phyloP scores from a whole-genome alignment of 1,140 invertebrate species.

The Zaprionus africanus region DNA sequence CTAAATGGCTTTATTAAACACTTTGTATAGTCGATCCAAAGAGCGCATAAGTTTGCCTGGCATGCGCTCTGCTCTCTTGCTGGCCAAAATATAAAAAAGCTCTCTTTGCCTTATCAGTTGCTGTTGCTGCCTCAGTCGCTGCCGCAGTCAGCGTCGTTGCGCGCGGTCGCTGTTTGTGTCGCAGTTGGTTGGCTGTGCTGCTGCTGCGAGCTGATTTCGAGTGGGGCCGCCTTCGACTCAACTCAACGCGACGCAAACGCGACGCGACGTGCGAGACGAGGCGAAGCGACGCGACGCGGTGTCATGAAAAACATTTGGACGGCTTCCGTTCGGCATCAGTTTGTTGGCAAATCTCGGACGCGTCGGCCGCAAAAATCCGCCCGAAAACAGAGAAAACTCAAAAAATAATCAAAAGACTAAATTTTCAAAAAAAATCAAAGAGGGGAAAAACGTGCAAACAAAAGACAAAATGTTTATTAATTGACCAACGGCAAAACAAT shows the following conservation, averaged over 20 bases:
- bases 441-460: slow-evolving; percentile 29
- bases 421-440: background rate
- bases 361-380: slow-evolving; percentile 63
- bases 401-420: slow-evolving; percentile 1
- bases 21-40: slow-evolving; percentile 31
- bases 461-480: slow-evolving; percentile 38
- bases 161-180: slow-evolving; percentile 36
- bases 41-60: background rate
- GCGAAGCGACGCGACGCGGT: slow-evolving; percentile 21
- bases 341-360: slow-evolving; percentile 81
- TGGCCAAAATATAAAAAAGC: slow-evolving; percentile 41
- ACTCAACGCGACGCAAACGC: no score
- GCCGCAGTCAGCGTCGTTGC: slow-evolving; percentile 23
- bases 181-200: slow-evolving; percentile 21
- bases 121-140: slow-evolving; percentile 12
- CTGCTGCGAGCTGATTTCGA: slow-evolving; percentile 39
- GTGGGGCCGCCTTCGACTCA: slow-evolving; percentile 32
- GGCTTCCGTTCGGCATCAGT: slow-evolving; percentile 79
- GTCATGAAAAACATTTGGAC: slow-evolving; percentile 78
- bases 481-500: slow-evolving; percentile 26
- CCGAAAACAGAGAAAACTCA: slow-evolving; percentile 11
- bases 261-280: no score
- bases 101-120: slow-evolving; percentile 69
- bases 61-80: slow-evolving; percentile 13
- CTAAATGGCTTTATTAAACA: slow-evolving; percentile 40